A percentile compares a stretch with the other conserved stretches of the same genome.
Conservation (phyloP, 2,113 vertebrate genomes). For the Verasper variegatus region DNA sequence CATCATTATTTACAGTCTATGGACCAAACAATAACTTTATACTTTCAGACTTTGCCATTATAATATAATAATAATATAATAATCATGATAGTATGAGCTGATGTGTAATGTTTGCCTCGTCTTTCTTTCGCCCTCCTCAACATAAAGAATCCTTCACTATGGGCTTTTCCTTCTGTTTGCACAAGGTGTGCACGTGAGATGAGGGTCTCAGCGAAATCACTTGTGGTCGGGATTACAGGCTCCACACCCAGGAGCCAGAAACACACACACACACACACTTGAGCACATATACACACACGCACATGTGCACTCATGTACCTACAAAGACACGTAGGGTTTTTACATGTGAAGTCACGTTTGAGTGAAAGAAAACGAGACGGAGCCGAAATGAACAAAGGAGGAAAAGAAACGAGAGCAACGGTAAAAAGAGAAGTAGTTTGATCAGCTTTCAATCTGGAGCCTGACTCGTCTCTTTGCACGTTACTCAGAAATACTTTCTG, state of each 20-base stretch:
- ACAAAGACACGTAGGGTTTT: slow-evolving; percentile 15
- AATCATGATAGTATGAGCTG: neutral
- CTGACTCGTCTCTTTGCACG: neutral
- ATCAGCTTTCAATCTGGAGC: neutral
- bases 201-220: slow-evolving; percentile 31
- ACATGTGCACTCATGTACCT: slow-evolving; percentile 2
- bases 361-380: neutral
- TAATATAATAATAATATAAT: neutral
- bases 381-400: slow-evolving; percentile 8
- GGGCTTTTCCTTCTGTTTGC: slow-evolving; percentile 20
- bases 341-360: slow-evolving; percentile 15
- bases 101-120: no score
- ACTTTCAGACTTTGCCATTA: neutral
- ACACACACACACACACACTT: neutral
- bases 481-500: neutral
- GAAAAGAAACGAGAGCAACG: neutral
- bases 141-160: neutral
- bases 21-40: no score
- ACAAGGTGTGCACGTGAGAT: slow-evolving; percentile 28
- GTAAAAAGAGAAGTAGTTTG: neutral
- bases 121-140: neutral
- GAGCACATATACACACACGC: slow-evolving; percentile 10
- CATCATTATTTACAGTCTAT: no score
- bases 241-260: slow-evolving; percentile 13
- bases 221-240: slow-evolving; percentile 8